Percentiles rank a stretch among this genome's conserved stretches.
Evolutionary conservation across 1,140 invertebrate genomes (phyloP).

Genomic region (Chlorops oryzae): DNA sequence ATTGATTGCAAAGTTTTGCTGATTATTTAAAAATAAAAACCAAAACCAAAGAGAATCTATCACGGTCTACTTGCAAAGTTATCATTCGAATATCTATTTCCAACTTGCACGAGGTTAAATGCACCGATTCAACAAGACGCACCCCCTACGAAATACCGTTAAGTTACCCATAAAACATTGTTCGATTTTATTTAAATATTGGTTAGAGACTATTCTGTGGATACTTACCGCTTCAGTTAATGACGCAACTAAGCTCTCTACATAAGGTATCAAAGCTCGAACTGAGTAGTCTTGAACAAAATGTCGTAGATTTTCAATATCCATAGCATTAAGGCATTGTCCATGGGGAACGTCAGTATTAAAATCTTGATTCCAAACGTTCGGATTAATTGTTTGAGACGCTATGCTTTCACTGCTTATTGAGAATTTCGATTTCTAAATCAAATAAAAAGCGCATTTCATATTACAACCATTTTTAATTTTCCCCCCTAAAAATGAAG

Average conservation of each 20-base stretch:
- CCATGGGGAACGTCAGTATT: slow-evolving; percentile 58
- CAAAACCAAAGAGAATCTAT: too few species aligned
- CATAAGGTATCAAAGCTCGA: slow-evolving; percentile 81
- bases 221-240: slow-evolving; percentile 74
- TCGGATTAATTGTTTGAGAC: slow-evolving; percentile 52
- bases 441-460: not conserved
- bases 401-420: slow-evolving; percentile 54
- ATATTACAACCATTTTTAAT: too few species aligned
- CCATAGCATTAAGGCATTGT: slow-evolving; percentile 66
- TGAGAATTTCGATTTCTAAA: slow-evolving; percentile 47
- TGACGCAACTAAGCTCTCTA: slow-evolving; percentile 77
- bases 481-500: not conserved
- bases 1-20: too few species aligned
- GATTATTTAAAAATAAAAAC: too few species aligned
- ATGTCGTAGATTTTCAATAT: slow-evolving; percentile 76
- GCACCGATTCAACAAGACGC: too few species aligned
- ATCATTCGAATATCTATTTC: too few species aligned
- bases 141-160: too few species aligned
- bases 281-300: slow-evolving; percentile 84
- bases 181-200: too few species aligned
- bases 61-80: too few species aligned
- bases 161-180: too few species aligned
- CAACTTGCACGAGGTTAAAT: too few species aligned
- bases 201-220: too few species aligned
- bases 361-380: slow-evolving; percentile 53